These are phyloP conservation scores for Paradoxurus hermaphroditus DNA, from an alignment of 2,113 vertebrate species.

Conservation along the genomic window DNA sequence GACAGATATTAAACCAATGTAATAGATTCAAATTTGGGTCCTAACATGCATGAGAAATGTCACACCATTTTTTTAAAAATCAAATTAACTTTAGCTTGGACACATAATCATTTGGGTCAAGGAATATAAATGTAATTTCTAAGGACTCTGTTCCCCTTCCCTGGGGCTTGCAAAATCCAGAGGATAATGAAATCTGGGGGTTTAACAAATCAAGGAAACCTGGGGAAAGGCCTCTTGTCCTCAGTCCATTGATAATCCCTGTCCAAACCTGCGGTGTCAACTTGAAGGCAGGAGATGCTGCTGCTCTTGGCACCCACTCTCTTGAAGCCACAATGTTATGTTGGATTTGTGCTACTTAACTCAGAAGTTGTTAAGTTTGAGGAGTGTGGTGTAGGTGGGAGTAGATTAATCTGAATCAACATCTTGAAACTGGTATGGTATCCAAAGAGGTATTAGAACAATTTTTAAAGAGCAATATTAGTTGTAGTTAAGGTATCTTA, in stretches of 20 bases:
- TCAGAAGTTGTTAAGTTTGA: not conserved
- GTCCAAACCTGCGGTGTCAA: not conserved
- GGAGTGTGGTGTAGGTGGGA: not conserved
- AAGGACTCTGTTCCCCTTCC: not conserved
- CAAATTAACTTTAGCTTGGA: not conserved
- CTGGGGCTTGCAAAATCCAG: not conserved
- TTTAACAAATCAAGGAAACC: not conserved
- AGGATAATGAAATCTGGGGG: not conserved
- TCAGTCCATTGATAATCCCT: not conserved
- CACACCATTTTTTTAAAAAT: not conserved
- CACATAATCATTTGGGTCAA: not conserved
- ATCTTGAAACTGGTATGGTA: not conserved
- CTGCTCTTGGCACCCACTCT: not conserved
- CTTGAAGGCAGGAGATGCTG: too few species aligned
- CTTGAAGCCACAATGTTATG: not conserved
- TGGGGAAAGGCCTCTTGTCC: not conserved
- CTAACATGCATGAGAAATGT: constrained; percentile 1
- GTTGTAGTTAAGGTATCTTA: not conserved
- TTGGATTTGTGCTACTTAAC: not conserved
- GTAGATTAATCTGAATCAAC: not conserved
- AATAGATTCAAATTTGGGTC: not conserved
- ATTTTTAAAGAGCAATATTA: not conserved
- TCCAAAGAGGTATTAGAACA: not conserved
- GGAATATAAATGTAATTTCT: not conserved
- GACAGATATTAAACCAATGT: not conserved